These are phyloP conservation scores for Stichopus chloronotus DNA, from an alignment of 35 echinoderm and acorn worm species.

Conservation along the genomic window DNA sequence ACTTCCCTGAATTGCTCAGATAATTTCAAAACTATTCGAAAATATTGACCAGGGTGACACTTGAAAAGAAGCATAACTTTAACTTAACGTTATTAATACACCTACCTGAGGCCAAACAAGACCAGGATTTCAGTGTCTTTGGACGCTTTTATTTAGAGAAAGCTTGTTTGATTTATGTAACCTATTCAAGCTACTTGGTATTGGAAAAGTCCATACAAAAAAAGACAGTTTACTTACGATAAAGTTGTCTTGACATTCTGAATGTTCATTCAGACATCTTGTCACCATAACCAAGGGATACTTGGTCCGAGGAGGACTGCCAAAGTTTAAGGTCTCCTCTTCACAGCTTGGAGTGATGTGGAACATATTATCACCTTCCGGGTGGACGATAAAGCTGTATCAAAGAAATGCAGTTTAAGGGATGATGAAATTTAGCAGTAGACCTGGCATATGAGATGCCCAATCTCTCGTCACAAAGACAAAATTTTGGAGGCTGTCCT, in stretches of 20 bases:
- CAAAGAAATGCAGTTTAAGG: not conserved
- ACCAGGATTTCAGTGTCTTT: too few relatives aligned
- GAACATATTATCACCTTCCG: not conserved
- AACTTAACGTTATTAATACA: too few relatives aligned
- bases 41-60: too few relatives aligned
- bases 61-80: too few relatives aligned
- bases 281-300: slow-evolving; percentile 27
- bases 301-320: not conserved
- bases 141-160: too few relatives aligned
- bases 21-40: too few relatives aligned
- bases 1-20: too few relatives aligned
- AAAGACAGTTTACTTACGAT: not conserved
- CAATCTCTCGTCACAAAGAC: not conserved
- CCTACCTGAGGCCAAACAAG: too few relatives aligned
- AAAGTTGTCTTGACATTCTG: not conserved
- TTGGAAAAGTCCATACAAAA: too few relatives aligned
- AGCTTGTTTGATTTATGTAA: too few relatives aligned
- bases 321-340: slow-evolving; percentile 5
- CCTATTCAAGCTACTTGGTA: too few relatives aligned
- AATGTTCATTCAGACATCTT: not conserved
- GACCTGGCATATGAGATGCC: not conserved
- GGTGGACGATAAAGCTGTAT: not conserved
- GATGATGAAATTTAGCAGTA: not conserved
- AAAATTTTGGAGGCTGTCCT: not conserved
- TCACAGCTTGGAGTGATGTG: not conserved